phyloP scores from a whole-genome alignment of 2,113 vertebrate species.

The Lamprotornis superbus region DNA sequence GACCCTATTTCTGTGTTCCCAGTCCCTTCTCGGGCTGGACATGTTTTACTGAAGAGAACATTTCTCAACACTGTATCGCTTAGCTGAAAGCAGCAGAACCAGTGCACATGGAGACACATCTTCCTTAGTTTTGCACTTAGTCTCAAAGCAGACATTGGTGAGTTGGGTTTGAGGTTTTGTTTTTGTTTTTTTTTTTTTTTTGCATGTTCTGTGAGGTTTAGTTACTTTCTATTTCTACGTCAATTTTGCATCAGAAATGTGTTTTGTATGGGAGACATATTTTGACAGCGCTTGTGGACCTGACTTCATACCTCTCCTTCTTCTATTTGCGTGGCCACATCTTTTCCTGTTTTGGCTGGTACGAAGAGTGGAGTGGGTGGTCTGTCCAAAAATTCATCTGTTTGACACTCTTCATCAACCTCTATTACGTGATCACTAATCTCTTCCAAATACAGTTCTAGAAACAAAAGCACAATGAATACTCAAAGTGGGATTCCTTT shows the following conservation, averaged over 20 bases:
- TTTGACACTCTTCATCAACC: conserved; percentile 85
- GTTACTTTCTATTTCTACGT: background rate
- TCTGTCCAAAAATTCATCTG: conserved; percentile 89
- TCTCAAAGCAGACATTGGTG: background rate
- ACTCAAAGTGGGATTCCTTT: background rate
- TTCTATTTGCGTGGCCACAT: conserved; percentile 87
- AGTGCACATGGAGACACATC: background rate
- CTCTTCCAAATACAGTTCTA: conserved; percentile 93
- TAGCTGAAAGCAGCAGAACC: background rate
- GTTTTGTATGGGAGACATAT: background rate
- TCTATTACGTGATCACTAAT: conserved; percentile 79
- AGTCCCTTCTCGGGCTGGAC: background rate
- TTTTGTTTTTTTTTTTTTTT: background rate
- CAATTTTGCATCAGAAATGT: background rate
- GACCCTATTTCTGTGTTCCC: background rate
- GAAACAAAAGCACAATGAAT: conserved; percentile 22
- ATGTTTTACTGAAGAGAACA: background rate
- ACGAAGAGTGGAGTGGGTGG: conserved; percentile 89
- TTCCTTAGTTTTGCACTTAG: background rate
- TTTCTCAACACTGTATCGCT: background rate
- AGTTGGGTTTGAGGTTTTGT: background rate
- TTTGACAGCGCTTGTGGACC: background rate
- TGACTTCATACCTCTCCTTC: conserved; percentile 85
- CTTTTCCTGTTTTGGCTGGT: conserved; percentile 88
- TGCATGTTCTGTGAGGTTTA: background rate